These are phyloP conservation scores for Phaonia tiefii DNA, from an alignment of 2,888 invertebrate genomes.

Conservation along the genomic window DNA sequence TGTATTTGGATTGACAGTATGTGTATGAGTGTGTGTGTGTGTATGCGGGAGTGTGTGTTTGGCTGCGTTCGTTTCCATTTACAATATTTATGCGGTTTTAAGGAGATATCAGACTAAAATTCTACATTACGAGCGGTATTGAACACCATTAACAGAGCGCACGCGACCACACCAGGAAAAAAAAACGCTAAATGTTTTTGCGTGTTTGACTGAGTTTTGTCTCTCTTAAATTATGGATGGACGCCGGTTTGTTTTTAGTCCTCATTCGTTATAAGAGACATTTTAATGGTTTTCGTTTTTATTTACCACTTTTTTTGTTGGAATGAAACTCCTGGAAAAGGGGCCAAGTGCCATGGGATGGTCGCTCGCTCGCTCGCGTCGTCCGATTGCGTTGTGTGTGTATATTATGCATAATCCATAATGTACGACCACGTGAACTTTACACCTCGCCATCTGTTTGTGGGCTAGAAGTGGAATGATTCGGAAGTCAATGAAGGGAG, in stretches of 20 bases:
- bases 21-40: constrained; percentile 7
- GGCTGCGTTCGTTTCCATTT: background rate
- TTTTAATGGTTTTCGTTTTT: constrained; percentile 14
- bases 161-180: constrained; percentile 66
- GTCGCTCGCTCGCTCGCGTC: background rate
- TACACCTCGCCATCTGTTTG: constrained; percentile 77
- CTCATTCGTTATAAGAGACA: constrained; percentile 5
- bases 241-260: constrained; percentile 21
- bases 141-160: constrained; percentile 64
- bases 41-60: constrained; percentile 13
- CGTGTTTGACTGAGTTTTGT: constrained; percentile 23
- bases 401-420: constrained; percentile 66
- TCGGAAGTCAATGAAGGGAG: background rate
- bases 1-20: constrained; percentile 36
- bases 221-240: constrained; percentile 59
- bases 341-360: background rate
- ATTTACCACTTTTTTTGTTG: background rate
- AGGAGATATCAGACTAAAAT: constrained; percentile 36
- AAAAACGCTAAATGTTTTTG: constrained; percentile 58
- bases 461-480: constrained; percentile 53
- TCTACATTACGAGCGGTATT: constrained; percentile 53
- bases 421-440: constrained; percentile 74
- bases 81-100: constrained; percentile 31
- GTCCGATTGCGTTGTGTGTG: constrained; percentile 4
- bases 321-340: background rate